phyloP scores from a whole-genome alignment of 1,140 invertebrate species.

The Achatina immaculata region DNA sequence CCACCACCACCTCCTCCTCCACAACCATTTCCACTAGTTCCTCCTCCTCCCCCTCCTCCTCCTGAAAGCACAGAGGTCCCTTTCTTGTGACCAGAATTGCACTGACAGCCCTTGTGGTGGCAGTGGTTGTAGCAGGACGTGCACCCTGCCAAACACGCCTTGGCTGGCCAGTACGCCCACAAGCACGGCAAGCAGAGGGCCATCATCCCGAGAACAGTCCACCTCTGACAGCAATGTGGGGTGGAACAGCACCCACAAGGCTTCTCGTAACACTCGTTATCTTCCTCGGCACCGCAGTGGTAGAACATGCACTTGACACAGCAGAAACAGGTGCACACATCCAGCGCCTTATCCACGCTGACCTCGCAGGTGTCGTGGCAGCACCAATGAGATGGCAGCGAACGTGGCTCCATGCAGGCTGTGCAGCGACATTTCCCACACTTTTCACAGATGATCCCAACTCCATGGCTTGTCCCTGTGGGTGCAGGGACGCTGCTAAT shows the following conservation, averaged over 20 bases:
- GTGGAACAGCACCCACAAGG: conserved; percentile 79
- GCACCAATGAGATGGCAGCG: conserved; percentile 88
- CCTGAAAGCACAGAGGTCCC: conserved; percentile 32
- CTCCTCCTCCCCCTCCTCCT: conserved; percentile 22
- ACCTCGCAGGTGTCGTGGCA: conserved; percentile 88
- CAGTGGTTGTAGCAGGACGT: conserved; percentile 86
- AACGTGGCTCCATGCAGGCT: conserved; percentile 85
- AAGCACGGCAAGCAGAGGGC: conserved; percentile 86
- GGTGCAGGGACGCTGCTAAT: conserved; percentile 31
- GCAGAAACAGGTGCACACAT: conserved; percentile 91
- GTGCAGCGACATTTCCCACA: conserved; percentile 90
- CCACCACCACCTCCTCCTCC: neutral
- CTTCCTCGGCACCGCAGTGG: conserved; percentile 85
- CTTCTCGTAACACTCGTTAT: conserved; percentile 82
- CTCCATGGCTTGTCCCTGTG: conserved; percentile 63
- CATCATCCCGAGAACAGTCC: conserved; percentile 86
- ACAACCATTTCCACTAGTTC: conserved; percentile 1
- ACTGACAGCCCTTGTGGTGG: conserved; percentile 78
- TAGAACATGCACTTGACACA: conserved; percentile 93
- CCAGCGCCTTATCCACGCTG: conserved; percentile 86
- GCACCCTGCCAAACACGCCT: conserved; percentile 82
- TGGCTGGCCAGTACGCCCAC: conserved; percentile 91
- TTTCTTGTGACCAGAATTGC: conserved; percentile 33
- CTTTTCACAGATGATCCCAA: conserved; percentile 84
- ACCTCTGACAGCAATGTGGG: conserved; percentile 80